A percentile compares a stretch with the other conserved stretches of the same genome.
Evolutionary conservation across 2,797 vertebrate genomes (phyloP).

Genomic region (Molossus alvarezi): DNA sequence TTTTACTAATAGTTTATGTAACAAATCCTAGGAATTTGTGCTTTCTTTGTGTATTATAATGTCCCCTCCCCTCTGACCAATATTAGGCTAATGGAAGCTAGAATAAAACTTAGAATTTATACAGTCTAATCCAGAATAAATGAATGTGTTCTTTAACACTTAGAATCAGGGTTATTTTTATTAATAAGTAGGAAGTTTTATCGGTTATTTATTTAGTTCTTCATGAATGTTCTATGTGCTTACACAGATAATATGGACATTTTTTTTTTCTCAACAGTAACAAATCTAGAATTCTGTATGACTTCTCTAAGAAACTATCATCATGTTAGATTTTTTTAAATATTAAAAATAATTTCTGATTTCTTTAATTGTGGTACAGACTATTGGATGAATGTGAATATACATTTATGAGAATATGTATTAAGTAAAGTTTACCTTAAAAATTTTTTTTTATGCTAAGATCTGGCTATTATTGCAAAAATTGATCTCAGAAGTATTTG

Average conservation of each 20-base stretch:
- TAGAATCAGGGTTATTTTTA: constrained; percentile 49
- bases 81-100: not conserved
- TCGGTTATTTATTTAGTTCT: constrained; percentile 14
- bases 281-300: constrained; percentile 9
- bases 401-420: not conserved
- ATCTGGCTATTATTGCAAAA: not conserved
- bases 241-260: not conserved
- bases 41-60: not conserved
- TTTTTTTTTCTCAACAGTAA: not conserved
- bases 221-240: not conserved
- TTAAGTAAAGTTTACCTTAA: not conserved
- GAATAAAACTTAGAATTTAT: constrained; percentile 60
- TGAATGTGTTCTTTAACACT: not conserved
- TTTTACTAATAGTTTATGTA: constrained; percentile 37
- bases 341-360: constrained; percentile 4
- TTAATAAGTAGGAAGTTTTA: constrained; percentile 22
- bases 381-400: not conserved
- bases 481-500: constrained; percentile 14
- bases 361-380: not conserved
- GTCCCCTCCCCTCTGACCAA: not conserved
- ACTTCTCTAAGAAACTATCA: not conserved
- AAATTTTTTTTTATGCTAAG: not conserved
- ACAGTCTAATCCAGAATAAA: not conserved
- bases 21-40: not conserved
- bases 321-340: constrained; percentile 38